A percentile compares a stretch with the other conserved stretches of the same genome.
phyloP scores from a whole-genome alignment of 2,888 invertebrate species.

The Chrysodeixis includens region DNA sequence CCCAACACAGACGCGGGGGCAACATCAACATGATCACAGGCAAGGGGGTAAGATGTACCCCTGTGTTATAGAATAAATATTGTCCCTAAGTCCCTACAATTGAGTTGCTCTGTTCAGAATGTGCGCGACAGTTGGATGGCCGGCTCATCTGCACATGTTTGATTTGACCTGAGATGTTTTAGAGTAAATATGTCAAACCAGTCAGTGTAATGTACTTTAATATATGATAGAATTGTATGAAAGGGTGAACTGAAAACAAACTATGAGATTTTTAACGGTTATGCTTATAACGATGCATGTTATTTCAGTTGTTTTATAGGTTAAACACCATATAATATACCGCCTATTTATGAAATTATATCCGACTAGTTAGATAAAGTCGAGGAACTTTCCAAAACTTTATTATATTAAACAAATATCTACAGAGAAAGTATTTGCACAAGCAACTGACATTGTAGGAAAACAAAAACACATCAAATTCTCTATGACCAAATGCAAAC shows the following conservation, averaged over 20 bases:
- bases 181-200: not conserved
- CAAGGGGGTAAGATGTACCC: slow-evolving; percentile 42
- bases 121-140: slow-evolving; percentile 40
- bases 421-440: not conserved
- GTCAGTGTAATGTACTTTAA: not conserved
- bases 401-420: not conserved
- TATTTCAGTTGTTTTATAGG: too few relatives aligned
- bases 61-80: slow-evolving; percentile 70
- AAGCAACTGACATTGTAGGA: slow-evolving; percentile 1
- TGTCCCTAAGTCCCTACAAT: slow-evolving; percentile 61
- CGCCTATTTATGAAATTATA: too few relatives aligned
- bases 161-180: not conserved
- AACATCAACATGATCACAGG: too few relatives aligned
- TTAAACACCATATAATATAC: too few relatives aligned
- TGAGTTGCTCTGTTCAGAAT: slow-evolving; percentile 35
- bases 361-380: too few relatives aligned
- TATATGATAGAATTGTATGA: not conserved
- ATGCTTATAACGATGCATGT: too few relatives aligned
- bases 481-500: slow-evolving; percentile 56
- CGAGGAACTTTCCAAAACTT: too few relatives aligned
- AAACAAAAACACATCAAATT: slow-evolving; percentile 32
- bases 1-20: slow-evolving; percentile 48
- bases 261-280: too few relatives aligned
- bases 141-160: slow-evolving; percentile 42
- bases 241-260: too few relatives aligned